phyloP scores from a whole-genome alignment of 92 coral and sea anemone species.

The Parazoanthus swiftii region DNA sequence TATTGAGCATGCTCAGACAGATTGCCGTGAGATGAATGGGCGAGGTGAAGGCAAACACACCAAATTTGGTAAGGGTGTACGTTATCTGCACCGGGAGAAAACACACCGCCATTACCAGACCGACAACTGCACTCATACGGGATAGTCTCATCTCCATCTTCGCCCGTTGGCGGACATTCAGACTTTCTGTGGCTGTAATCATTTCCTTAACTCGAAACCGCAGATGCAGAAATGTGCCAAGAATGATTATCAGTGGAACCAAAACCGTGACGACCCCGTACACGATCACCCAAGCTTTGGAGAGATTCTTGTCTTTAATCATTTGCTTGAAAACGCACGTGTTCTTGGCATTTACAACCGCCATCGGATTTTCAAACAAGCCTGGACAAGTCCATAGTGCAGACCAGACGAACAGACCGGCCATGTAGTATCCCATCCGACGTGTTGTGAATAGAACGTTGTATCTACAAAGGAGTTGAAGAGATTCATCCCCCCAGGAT shows the following conservation, averaged over 20 bases:
- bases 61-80: too few species aligned
- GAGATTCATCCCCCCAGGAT: too few species aligned
- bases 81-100: conserved; percentile 18
- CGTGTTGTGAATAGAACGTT: conserved; percentile 30
- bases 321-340: too few species aligned
- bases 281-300: conserved; percentile 11
- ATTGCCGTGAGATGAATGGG: too few species aligned
- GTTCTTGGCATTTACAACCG: too few species aligned
- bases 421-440: conserved; percentile 19
- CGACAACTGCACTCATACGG: conserved; percentile 28
- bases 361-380: conserved; percentile 21
- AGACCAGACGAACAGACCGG: conserved; percentile 3
- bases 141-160: conserved; percentile 10
- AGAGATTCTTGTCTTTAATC: conserved; percentile 6
- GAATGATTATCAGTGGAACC: neutral
- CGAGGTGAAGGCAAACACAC: too few species aligned
- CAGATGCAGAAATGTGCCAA: too few species aligned
- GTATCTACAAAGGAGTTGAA: conserved; percentile 14
- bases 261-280: conserved; percentile 23
- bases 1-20: too few species aligned
- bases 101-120: conserved; percentile 22
- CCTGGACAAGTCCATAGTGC: conserved; percentile 32
- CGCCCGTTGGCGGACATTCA: neutral
- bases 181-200: neutral
- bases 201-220: too few species aligned